phyloP scores from a whole-genome alignment of 2,113 vertebrate species.

The Oenanthe oenanthe region DNA sequence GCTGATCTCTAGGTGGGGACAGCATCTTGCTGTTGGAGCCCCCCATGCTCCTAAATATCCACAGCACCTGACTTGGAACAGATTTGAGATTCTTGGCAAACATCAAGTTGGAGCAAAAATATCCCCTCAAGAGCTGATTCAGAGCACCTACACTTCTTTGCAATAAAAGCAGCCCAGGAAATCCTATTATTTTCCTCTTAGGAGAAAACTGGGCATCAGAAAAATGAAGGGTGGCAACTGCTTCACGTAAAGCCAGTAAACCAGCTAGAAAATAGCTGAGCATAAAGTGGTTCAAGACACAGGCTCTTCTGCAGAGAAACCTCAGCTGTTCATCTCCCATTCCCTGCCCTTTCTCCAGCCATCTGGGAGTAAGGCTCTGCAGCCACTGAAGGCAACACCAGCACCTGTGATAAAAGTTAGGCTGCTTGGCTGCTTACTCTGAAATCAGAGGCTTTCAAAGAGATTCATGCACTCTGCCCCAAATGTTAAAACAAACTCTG shows the following conservation, averaged over 20 bases:
- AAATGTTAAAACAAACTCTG: background rate
- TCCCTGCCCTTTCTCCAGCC: background rate
- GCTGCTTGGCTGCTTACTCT: background rate
- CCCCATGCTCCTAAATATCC: background rate
- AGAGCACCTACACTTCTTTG: background rate
- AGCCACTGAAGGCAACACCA: background rate
- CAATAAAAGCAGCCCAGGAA: background rate
- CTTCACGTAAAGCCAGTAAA: background rate
- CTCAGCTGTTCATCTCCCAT: background rate
- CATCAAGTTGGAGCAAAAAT: background rate
- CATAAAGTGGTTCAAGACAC: background rate
- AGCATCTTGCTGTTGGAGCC: background rate
- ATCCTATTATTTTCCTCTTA: background rate
- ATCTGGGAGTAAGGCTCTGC: background rate
- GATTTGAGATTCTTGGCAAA: background rate
- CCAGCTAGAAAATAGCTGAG: background rate
- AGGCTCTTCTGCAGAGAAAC: background rate
- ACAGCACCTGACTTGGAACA: background rate
- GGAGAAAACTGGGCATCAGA: background rate
- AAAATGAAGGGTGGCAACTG: background rate
- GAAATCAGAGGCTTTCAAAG: conserved; percentile 12
- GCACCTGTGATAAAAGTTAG: background rate
- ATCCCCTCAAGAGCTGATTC: background rate
- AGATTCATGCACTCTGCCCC: background rate
- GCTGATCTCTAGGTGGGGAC: background rate